Conservation (phyloP, 2,888 invertebrate genomes). For the Parnassius glacialis region DNA sequence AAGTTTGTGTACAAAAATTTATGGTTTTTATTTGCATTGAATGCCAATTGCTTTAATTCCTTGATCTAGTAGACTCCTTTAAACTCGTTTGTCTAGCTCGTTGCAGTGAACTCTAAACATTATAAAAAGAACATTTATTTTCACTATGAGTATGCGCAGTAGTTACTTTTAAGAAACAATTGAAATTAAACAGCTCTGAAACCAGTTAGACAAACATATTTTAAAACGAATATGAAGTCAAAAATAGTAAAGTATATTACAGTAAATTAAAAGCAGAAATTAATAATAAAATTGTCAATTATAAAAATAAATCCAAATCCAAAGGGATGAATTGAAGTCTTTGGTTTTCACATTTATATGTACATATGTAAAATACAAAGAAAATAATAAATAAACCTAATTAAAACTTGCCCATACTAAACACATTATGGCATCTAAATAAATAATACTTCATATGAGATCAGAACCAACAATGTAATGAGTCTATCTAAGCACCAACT, state of each 20-base stretch:
- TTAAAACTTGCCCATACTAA: conserved; percentile 61
- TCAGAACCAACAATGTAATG: conserved; percentile 71
- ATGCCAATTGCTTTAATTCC: conserved; percentile 58
- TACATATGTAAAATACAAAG: conserved; percentile 57
- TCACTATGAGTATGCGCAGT: too few species aligned
- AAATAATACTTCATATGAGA: conserved; percentile 80
- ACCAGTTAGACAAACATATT: conserved; percentile 32
- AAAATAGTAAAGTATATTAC: conserved; percentile 33
- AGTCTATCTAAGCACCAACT: conserved; percentile 61
- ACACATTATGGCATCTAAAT: conserved; percentile 77
- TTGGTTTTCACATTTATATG: conserved; percentile 69
- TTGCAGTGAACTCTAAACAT: conserved; percentile 1
- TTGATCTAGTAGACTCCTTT: conserved; percentile 28
- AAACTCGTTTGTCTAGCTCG: conserved; percentile 26
- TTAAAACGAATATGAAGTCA: conserved; percentile 2
- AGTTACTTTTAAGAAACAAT: background rate
- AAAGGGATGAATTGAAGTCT: conserved; percentile 66
- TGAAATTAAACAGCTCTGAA: background rate
- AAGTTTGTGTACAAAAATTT: background rate
- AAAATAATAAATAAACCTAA: conserved; percentile 59
- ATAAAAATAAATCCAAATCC: conserved; percentile 45
- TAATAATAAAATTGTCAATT: conserved; percentile 41
- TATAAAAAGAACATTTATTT: background rate
- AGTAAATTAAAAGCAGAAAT: conserved; percentile 41
- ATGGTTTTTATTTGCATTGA: conserved; percentile 35